Conservation (phyloP, 2,888 invertebrate genomes). For the Phengaris arion region DNA sequence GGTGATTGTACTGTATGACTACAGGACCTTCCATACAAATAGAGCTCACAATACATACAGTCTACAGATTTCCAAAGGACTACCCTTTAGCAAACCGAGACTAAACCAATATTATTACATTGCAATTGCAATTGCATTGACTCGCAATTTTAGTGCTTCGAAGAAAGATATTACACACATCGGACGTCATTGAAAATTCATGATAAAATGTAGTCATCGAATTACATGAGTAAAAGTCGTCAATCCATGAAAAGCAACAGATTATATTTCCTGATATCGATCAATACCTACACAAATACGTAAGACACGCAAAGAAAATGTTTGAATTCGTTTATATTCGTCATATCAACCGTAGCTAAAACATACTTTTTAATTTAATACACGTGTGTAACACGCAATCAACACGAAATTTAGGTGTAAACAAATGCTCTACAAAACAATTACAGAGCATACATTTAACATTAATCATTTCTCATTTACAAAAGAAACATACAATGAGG, state of each 20-base stretch:
- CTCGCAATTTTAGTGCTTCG: neutral
- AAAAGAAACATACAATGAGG: neutral
- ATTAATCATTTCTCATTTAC: slow-evolving; percentile 13
- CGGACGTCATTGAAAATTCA: neutral
- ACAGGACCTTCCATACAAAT: no score
- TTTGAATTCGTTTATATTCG: no score
- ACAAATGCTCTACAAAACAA: neutral
- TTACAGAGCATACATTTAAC: neutral
- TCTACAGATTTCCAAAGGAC: neutral
- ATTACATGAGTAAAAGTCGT: no score
- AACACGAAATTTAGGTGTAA: neutral
- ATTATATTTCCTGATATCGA: no score
- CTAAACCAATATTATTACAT: neutral
- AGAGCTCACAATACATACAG: neutral
- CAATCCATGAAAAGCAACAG: no score
- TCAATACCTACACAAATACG: no score
- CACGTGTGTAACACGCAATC: neutral
- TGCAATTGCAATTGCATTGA: no score
- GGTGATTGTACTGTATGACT: no score
- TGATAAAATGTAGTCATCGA: neutral
- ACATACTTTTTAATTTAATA: neutral
- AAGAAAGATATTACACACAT: neutral
- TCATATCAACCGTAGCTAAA: no score
- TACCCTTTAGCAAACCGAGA: neutral
- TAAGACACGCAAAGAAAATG: no score